These are phyloP conservation scores for Graphium colonna DNA, from an alignment of 2,888 invertebrate genomes.

Conservation along the genomic window DNA sequence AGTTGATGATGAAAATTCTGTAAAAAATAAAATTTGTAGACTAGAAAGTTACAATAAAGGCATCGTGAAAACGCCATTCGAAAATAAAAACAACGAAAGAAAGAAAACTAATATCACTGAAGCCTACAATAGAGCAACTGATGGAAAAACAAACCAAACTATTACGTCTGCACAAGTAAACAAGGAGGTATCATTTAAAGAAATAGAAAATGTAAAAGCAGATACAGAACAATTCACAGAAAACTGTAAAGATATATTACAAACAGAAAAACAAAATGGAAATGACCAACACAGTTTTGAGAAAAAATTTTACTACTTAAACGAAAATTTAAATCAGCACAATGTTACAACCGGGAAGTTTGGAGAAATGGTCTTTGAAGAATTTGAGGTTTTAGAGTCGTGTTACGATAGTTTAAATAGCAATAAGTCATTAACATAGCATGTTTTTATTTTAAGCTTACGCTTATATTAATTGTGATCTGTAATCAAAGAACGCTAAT, in stretches of 20 bases:
- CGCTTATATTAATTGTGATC: slow-evolving; percentile 67
- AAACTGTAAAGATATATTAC: slow-evolving; percentile 32
- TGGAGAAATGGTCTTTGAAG: slow-evolving; percentile 92
- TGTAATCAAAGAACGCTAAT: slow-evolving; percentile 67
- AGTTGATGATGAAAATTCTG: slow-evolving; percentile 70
- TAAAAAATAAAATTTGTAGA: slow-evolving; percentile 74
- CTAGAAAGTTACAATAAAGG: slow-evolving; percentile 75
- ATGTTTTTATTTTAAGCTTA: slow-evolving; percentile 46
- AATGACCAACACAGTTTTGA: slow-evolving; percentile 64
- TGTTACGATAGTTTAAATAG: slow-evolving; percentile 81
- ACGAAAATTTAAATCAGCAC: slow-evolving; percentile 78
- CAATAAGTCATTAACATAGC: slow-evolving; percentile 71
- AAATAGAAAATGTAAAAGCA: slow-evolving; percentile 35
- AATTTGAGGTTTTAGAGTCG: slow-evolving; percentile 85
- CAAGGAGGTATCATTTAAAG: slow-evolving; percentile 27
- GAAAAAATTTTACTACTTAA: slow-evolving; percentile 82
- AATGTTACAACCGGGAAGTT: slow-evolving; percentile 81
- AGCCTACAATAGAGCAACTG: slow-evolving; percentile 33
- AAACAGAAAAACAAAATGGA: slow-evolving; percentile 42
- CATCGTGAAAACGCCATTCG: slow-evolving; percentile 66
- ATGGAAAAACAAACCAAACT: slow-evolving; percentile 34
- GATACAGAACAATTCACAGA: slow-evolving; percentile 33
- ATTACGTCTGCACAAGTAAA: slow-evolving; percentile 33
- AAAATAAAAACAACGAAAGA: slow-evolving; percentile 50
- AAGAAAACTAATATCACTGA: slow-evolving; percentile 32